Evolutionary conservation across 2,888 invertebrate species (phyloP).

Genomic region (Drosophila antonietae): DNA sequence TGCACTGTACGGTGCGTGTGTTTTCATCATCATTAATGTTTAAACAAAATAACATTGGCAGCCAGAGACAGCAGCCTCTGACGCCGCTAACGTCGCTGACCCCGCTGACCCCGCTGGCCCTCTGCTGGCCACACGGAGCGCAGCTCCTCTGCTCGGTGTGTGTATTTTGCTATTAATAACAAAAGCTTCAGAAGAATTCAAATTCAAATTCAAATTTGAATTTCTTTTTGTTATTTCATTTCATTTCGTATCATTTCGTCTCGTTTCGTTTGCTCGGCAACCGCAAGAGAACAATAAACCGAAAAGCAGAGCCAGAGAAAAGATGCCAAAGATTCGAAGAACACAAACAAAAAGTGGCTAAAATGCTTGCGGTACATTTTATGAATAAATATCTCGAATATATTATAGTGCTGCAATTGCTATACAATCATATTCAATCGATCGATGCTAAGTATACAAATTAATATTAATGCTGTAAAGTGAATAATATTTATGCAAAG

Average conservation of each 20-base stretch:
- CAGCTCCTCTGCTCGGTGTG: conserved; percentile 64
- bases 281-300: conserved; percentile 73
- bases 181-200: conserved; percentile 79
- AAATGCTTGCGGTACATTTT: conserved; percentile 62
- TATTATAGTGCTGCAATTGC: conserved; percentile 31
- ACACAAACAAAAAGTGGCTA: conserved; percentile 18
- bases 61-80: conserved; percentile 42
- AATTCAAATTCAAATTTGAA: conserved; percentile 39
- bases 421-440: conserved; percentile 12
- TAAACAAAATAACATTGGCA: conserved; percentile 78
- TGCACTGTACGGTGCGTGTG: conserved; percentile 57
- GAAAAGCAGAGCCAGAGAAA: conserved; percentile 37
- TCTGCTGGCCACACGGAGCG: not conserved
- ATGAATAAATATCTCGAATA: conserved; percentile 31
- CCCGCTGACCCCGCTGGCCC: not conserved
- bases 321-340: conserved; percentile 33
- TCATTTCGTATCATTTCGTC: conserved; percentile 32
- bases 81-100: conserved; percentile 3
- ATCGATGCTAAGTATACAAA: conserved; percentile 7
- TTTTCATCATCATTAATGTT: conserved; percentile 77
- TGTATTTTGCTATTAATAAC: conserved; percentile 82
- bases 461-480: not conserved
- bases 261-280: conserved; percentile 60
- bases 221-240: conserved; percentile 44
- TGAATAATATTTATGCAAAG: conserved; percentile 1